A percentile compares a stretch with the other conserved stretches of the same genome.
These are phyloP conservation scores for Megaceryle alcyon DNA, from an alignment of 2,797 vertebrate genomes.

Conservation along the genomic window DNA sequence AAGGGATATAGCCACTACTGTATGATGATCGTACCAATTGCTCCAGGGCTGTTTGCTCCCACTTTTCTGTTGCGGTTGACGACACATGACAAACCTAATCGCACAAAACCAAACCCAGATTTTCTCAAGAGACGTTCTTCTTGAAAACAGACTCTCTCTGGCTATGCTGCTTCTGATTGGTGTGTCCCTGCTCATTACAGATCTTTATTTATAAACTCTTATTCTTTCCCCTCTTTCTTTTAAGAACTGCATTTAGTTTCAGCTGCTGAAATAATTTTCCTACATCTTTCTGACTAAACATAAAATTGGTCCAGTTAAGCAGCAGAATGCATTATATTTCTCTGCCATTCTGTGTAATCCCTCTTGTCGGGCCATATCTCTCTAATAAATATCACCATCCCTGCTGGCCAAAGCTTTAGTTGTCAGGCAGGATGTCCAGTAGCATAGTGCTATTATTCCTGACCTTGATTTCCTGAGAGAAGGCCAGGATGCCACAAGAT, in stretches of 20 bases:
- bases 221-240: slow-evolving; percentile 7
- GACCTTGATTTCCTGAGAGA: not conserved
- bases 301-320: not conserved
- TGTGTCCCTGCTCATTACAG: slow-evolving; percentile 27
- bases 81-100: slow-evolving; percentile 94
- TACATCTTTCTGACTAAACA: not conserved
- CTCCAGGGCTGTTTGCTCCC: slow-evolving; percentile 97
- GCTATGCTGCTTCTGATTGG: slow-evolving; percentile 49
- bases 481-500: not conserved
- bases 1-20: slow-evolving; percentile 82
- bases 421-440: not conserved
- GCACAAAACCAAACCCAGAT: slow-evolving; percentile 90
- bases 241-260: not conserved
- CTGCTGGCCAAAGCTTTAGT: not conserved
- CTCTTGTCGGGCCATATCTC: slow-evolving; percentile 17
- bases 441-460: not conserved
- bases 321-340: not conserved
- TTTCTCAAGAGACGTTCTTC: slow-evolving; percentile 79
- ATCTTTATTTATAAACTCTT: not conserved
- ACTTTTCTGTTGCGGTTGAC: slow-evolving; percentile 99
- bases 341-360: not conserved
- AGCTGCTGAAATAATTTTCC: slow-evolving; percentile 26
- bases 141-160: slow-evolving; percentile 63
- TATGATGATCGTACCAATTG: slow-evolving; percentile 87
- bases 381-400: not conserved